Percentiles rank a stretch among this genome's conserved stretches.
Conservation (phyloP, 2,888 invertebrate genomes). For the Hypomecis atomaria region DNA sequence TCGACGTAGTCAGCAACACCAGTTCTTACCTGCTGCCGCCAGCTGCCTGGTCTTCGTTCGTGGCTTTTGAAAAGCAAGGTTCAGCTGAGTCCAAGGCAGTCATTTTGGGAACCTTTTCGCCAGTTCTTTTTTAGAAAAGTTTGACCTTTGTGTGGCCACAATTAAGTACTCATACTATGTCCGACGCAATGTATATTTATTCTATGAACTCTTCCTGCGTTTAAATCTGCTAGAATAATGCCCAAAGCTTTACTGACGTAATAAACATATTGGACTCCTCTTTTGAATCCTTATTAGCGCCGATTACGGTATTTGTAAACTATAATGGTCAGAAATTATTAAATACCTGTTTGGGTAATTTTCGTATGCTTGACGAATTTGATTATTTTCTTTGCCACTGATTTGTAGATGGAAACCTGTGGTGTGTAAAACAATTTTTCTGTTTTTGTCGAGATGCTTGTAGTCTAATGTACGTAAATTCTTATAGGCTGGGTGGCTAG, state of each 20-base stretch:
- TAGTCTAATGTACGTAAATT: no score
- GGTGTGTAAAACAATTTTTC: constrained; percentile 68
- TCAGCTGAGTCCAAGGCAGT: constrained; percentile 46
- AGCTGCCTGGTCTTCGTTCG: constrained; percentile 48
- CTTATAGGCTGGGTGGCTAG: no score
- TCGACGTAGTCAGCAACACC: constrained; percentile 77
- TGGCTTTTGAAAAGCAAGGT: constrained; percentile 40
- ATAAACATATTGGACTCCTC: constrained; percentile 45
- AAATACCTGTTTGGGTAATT: constrained; percentile 44
- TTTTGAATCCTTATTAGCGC: constrained; percentile 44
- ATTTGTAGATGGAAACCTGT: constrained; percentile 74
- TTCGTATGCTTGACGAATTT: constrained; percentile 44
- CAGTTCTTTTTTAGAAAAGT: constrained; percentile 33
- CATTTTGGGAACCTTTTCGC: constrained; percentile 39
- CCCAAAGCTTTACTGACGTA: constrained; percentile 46
- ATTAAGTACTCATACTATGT: constrained; percentile 48
- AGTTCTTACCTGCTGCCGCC: constrained; percentile 64
- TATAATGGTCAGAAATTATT: constrained; percentile 47
- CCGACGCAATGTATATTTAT: constrained; percentile 45
- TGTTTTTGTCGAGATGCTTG: constrained; percentile 62
- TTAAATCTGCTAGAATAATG: constrained; percentile 39
- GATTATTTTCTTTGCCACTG: constrained; percentile 54
- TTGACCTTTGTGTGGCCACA: constrained; percentile 40
- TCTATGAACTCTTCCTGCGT: constrained; percentile 37
- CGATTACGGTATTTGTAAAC: constrained; percentile 42